Conservation (phyloP, 2,888 invertebrate species). For the Eilema griseolum region DNA sequence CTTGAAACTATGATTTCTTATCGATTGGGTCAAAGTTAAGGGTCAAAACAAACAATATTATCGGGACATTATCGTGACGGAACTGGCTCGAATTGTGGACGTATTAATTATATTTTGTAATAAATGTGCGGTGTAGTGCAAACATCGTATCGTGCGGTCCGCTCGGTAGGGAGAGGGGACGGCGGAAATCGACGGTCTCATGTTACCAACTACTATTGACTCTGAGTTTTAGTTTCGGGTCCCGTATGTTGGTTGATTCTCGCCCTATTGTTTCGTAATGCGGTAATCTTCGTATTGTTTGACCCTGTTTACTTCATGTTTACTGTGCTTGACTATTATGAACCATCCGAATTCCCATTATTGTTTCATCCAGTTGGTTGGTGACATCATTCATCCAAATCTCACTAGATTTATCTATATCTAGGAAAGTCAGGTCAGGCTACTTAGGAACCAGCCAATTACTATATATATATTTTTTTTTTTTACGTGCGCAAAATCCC, state of each 20-base stretch:
- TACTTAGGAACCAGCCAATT: too few species aligned
- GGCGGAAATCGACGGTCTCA: conserved; percentile 44
- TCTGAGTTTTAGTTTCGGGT: conserved; percentile 35
- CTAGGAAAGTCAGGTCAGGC: too few species aligned
- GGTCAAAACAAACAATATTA: conserved; percentile 80
- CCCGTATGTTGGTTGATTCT: conserved; percentile 41
- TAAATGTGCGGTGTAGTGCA: conserved; percentile 62
- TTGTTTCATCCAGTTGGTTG: neutral
- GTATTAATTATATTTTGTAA: conserved; percentile 65
- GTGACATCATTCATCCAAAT: neutral
- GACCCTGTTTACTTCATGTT: conserved; percentile 18
- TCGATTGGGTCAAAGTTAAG: conserved; percentile 66
- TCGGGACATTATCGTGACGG: conserved; percentile 72
- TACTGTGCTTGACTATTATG: neutral
- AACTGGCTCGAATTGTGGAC: conserved; percentile 52
- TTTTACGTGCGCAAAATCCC: too few species aligned
- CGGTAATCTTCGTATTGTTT: conserved; percentile 19
- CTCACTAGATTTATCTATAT: too few species aligned
- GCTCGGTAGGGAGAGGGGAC: conserved; percentile 39
- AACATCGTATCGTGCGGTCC: conserved; percentile 34
- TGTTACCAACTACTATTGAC: conserved; percentile 34
- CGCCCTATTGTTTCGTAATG: conserved; percentile 19
- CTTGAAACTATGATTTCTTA: conserved; percentile 55
- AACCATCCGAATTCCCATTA: neutral
- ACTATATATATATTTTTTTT: too few species aligned